Percentiles rank a stretch among this genome's conserved stretches.
phyloP scores from a whole-genome alignment of 1,140 invertebrate species.

The Trichonephila inaurata region DNA sequence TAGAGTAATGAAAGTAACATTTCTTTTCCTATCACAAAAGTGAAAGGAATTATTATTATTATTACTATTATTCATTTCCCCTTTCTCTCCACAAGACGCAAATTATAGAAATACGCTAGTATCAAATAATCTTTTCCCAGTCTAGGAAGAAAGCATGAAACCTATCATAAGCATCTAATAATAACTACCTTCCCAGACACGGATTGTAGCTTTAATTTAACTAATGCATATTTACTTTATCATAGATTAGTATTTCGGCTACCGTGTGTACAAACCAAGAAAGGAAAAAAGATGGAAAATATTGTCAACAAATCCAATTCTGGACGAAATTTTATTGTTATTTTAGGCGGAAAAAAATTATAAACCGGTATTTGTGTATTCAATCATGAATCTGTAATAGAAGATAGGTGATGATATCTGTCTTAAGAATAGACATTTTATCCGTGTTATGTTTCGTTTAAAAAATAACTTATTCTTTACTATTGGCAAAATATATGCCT shows the following conservation, averaged over 20 bases:
- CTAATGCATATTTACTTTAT: not conserved
- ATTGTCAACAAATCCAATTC: not conserved
- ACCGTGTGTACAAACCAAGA: not conserved
- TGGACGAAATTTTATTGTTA: not conserved
- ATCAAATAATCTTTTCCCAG: not conserved
- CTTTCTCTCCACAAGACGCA: not conserved
- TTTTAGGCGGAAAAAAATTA: not conserved
- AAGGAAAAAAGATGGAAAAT: not conserved
- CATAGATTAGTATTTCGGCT: not conserved
- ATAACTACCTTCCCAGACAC: not conserved
- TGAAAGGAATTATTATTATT: not conserved
- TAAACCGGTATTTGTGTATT: not conserved
- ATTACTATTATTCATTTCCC: not conserved
- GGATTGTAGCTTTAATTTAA: not conserved
- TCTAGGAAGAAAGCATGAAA: not conserved
- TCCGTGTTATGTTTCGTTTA: not conserved
- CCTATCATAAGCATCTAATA: not conserved
- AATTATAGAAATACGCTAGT: not conserved
- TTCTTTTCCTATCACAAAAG: not conserved
- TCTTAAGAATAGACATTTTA: not conserved
- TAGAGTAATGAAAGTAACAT: not conserved
- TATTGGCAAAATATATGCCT: not conserved
- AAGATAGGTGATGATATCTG: too few relatives aligned
- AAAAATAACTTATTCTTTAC: not conserved
- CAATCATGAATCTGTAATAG: not conserved